Evolutionary conservation across 1,140 invertebrate genomes (phyloP).

Genomic region (Phymorhynchus buccinoides): DNA sequence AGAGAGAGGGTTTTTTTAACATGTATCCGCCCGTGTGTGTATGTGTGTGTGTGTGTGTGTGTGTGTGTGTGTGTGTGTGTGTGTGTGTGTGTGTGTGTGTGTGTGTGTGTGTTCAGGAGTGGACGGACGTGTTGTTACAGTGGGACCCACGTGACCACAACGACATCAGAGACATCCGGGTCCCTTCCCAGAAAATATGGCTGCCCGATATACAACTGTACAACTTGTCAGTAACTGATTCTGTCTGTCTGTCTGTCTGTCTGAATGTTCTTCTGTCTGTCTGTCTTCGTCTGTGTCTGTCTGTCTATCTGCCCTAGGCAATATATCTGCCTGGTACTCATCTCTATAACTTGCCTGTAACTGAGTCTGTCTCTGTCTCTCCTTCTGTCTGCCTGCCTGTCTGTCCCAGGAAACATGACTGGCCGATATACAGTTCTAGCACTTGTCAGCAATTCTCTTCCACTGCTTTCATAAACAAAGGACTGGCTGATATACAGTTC

Average conservation of each 20-base stretch:
- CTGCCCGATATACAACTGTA: slow-evolving; percentile 93
- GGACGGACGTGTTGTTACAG: slow-evolving; percentile 96
- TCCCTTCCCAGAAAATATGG: slow-evolving; percentile 70
- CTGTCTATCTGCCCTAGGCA: neutral
- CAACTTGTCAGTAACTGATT: slow-evolving; percentile 76
- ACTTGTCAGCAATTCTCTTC: neutral
- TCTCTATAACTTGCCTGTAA: neutral
- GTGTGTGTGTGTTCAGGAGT: slow-evolving; percentile 70
- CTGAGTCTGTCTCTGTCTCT: neutral
- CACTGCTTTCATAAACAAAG: neutral
- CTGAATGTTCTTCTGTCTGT: neutral
- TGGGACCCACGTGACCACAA: slow-evolving; percentile 97
- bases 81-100: neutral
- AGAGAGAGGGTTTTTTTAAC: no score
- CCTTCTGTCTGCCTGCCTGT: neutral
- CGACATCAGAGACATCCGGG: slow-evolving; percentile 80
- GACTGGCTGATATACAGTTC: no score
- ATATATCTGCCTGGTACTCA: neutral
- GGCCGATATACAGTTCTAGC: slow-evolving; percentile 27
- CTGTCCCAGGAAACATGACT: slow-evolving; percentile 25
- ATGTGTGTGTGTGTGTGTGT: neutral
- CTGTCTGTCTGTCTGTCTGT: neutral
- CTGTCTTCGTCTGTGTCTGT: neutral
- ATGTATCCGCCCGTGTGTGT: neutral
- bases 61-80: neutral